Evolutionary conservation across 1,140 invertebrate species (phyloP).

Genomic region (Papilio polyxenes): DNA sequence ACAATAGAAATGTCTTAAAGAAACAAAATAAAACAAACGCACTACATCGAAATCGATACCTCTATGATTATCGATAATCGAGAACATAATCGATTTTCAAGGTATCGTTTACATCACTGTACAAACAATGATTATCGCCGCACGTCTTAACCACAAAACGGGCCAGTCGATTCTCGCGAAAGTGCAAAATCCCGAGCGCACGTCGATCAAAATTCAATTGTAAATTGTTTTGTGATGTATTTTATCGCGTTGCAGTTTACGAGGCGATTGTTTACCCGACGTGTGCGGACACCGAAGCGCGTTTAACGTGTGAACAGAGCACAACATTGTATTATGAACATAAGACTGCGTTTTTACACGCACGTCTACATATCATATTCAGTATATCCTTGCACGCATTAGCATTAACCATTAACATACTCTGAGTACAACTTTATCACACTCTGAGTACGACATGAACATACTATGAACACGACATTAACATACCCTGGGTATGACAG

Average conservation of each 20-base stretch:
- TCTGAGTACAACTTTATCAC: too few species aligned
- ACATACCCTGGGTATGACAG: too few species aligned
- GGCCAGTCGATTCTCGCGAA: constrained; percentile 20
- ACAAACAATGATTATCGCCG: not conserved
- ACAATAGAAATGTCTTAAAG: not conserved
- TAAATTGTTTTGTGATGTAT: constrained; percentile 12
- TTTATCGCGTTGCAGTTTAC: constrained; percentile 8
- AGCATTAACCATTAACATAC: not conserved
- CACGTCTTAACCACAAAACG: constrained; percentile 29
- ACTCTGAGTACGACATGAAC: too few species aligned
- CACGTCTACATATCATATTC: not conserved
- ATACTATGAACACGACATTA: too few species aligned
- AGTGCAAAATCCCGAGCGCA: constrained; percentile 24
- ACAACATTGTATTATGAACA: not conserved
- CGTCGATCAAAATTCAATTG: constrained; percentile 32
- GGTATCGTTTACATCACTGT: constrained; percentile 14
- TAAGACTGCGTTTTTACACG: not conserved
- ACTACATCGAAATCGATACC: not conserved
- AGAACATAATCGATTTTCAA: constrained; percentile 10
- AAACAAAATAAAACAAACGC: not conserved
- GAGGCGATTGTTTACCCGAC: constrained; percentile 47
- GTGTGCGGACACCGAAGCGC: constrained; percentile 58
- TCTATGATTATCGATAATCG: not conserved
- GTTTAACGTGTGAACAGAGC: constrained; percentile 60
- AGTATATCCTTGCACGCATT: constrained; percentile 2